Base-by-base conservation (phyloP, 2,888 invertebrate species). In the Troilus luridus region DNA sequence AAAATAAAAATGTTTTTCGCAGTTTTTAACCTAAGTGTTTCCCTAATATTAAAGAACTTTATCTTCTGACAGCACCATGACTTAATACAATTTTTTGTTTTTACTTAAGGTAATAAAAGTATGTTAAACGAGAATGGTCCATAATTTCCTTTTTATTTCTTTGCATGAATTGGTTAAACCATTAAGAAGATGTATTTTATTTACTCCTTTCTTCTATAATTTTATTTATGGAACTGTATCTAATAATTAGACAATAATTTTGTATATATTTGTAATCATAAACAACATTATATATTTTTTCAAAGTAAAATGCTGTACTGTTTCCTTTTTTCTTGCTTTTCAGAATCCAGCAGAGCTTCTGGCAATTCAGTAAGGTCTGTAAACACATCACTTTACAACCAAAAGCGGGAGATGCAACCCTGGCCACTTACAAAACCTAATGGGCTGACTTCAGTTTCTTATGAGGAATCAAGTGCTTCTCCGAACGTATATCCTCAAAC, bases 381-480 rank as follows among this genome's bases (percentile, higher is more conserved):
- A 6, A 90, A 91, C 58, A 85, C 91, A n/a, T 90, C 91, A 1
- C 60, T 90, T 58, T 88, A 90, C 59, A 90, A 91, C 89, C 91
- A 91, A n/a, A 93, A 93, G 62, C 67, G 93, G 85, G 93, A 93
- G 91, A 93, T 93, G 92, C 93, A 93, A 88, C 93, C 93, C n/a
- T 93, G 93, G 93, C 92, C 93, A 11, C 90, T 93, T 88, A 93
- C 93, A 24, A 92, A 92, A 91, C 85, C 92, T 11, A 92, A 88
- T 27, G n/a, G 91, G 19, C 91, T 77, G 62, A 92, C 92, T 54
- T 81, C 89, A 27, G 81, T 88, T 24, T 56, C 81, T 58, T 56
- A 90, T 24, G 91, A 90, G 56, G 81, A 88, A 60, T 85, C 91
- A 58, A 88, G 90, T 41, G 62, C 90, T 21, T 56, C 88, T 10